A percentile compares a stretch with the other conserved stretches of the same genome.
Conservation (phyloP, 2,888 invertebrate genomes). For the Macaria liturata region DNA sequence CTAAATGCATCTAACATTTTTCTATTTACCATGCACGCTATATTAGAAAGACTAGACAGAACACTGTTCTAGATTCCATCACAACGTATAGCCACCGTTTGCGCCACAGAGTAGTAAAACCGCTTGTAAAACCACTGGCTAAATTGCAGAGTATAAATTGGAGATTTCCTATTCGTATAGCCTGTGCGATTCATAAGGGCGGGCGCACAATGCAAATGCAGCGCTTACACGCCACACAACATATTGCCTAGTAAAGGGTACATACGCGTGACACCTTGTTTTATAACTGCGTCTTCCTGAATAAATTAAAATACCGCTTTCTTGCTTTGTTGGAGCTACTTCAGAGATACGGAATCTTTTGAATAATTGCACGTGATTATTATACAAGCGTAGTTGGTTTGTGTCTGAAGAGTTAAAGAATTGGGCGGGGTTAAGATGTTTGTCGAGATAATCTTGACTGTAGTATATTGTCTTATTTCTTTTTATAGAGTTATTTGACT, state of each 20-base stretch:
- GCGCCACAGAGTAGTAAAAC: conserved; percentile 25
- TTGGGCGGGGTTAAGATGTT: too few species aligned
- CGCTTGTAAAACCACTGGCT: conserved; percentile 30
- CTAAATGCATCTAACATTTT: too few species aligned
- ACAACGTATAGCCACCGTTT: conserved; percentile 14
- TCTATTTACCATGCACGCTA: too few species aligned
- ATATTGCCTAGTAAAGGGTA: conserved; percentile 28
- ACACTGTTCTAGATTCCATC: conserved; percentile 15
- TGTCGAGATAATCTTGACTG: too few species aligned
- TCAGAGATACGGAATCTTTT: conserved; percentile 13
- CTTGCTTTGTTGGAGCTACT: conserved; percentile 23
- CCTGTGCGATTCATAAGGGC: conserved; percentile 41
- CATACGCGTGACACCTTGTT: conserved; percentile 39
- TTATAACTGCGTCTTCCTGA: conserved; percentile 38
- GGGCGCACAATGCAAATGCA: conserved; percentile 44
- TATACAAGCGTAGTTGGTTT: too few species aligned
- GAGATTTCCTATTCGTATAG: conserved; percentile 37
- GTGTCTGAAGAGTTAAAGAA: too few species aligned
- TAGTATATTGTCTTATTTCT: too few species aligned
- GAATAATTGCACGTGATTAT: conserved; percentile 8
- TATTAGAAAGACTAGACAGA: not conserved
- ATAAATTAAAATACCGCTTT: conserved; percentile 32
- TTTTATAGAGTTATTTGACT: too few species aligned
- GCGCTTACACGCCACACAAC: conserved; percentile 45
- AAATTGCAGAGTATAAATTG: conserved; percentile 38